These are phyloP conservation scores for Cynoglossus semilaevis DNA, from an alignment of 2,113 vertebrate species.

Conservation along the genomic window DNA sequence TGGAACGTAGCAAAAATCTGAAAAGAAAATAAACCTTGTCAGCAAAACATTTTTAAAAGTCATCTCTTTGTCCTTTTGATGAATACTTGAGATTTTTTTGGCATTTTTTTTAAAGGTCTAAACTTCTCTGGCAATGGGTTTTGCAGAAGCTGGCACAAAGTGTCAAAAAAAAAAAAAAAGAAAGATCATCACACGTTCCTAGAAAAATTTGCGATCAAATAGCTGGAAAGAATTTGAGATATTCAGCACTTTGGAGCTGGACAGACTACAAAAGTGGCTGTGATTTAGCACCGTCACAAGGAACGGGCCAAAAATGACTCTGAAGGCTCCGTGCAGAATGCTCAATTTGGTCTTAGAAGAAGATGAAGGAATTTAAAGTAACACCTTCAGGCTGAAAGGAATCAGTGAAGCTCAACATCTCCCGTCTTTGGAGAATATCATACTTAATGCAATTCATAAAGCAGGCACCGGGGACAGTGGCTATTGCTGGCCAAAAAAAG, in stretches of 20 bases:
- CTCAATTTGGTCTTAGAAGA: background rate
- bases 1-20: too few species aligned
- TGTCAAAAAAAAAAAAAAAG: background rate
- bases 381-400: background rate
- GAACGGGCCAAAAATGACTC: background rate
- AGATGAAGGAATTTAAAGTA: background rate
- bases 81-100: too few species aligned
- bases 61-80: too few species aligned
- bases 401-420: constrained; percentile 15
- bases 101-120: too few species aligned
- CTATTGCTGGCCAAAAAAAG: background rate
- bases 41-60: too few species aligned
- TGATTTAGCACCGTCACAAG: constrained; percentile 2
- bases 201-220: constrained; percentile 12
- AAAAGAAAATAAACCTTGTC: too few species aligned
- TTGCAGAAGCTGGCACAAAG: too few species aligned
- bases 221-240: constrained; percentile 15
- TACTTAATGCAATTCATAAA: background rate
- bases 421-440: constrained; percentile 8
- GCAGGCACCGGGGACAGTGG: background rate
- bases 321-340: background rate
- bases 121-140: too few species aligned
- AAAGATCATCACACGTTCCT: background rate
- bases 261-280: constrained; percentile 9
- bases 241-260: constrained; percentile 15